Conservation (phyloP, 2,888 invertebrate species). For the Mythimna loreyi region DNA sequence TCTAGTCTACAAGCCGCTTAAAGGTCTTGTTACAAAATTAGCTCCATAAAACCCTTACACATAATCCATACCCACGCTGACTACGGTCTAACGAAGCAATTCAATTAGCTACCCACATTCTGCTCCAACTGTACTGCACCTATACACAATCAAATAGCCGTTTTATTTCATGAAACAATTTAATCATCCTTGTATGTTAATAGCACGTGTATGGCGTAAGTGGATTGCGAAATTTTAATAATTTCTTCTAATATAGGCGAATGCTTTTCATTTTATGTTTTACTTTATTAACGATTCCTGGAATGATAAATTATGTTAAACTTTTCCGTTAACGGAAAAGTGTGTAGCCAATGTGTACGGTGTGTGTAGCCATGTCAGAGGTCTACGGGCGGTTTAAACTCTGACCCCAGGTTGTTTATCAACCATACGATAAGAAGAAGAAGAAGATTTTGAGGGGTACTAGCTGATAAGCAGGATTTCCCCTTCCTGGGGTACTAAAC, state of each 20-base stretch:
- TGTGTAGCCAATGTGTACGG: no score
- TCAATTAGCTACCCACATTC: slow-evolving; percentile 26
- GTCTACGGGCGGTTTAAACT: no score
- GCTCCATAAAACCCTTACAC: background rate
- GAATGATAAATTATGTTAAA: background rate
- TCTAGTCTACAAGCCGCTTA: background rate
- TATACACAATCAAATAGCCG: background rate
- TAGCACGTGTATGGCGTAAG: background rate
- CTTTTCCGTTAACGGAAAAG: no score
- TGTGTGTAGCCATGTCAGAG: no score
- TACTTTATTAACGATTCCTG: no score
- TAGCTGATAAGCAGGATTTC: no score
- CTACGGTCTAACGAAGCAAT: slow-evolving; percentile 29
- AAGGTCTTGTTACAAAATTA: slow-evolving; percentile 9
- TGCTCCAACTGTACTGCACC: background rate
- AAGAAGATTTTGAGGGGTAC: no score
- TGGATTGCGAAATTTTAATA: background rate
- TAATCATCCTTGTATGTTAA: background rate
- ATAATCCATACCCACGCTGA: slow-evolving; percentile 20
- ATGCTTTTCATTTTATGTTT: background rate
- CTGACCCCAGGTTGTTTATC: no score
- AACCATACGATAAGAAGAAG: no score
- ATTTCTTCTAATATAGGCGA: background rate
- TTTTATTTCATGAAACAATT: slow-evolving; percentile 8
- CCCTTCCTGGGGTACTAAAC: no score